Evolutionary conservation across 2,797 vertebrate genomes (phyloP), one percentile per base, ranked within the genome.

Genomic region (Halcyon chelicuti): DNA sequence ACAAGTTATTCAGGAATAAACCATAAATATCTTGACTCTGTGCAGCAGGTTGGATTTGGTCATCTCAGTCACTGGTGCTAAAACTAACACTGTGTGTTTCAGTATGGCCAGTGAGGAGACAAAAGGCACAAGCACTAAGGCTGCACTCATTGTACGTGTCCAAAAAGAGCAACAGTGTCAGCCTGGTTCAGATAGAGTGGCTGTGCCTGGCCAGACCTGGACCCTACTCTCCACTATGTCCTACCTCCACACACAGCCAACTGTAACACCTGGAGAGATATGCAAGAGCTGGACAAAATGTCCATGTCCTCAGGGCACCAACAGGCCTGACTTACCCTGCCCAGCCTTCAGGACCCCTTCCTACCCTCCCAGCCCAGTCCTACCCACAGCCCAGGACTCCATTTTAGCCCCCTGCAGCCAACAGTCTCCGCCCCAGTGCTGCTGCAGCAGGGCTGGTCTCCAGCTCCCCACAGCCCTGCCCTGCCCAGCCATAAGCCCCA

Each of bases 221-320:
- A 74, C 51, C 33, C 31, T 46, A 20, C 25, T 14, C 18, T 57
- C 15, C 40, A 44, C 17, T 20, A 3, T 5, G 25, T 71, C n/a
- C 79, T 33, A 10, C 12, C 11, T 40, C 22, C 33, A 88, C 37
- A 57, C 3, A 4, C 28, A 62, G 66, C 5, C 46, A 66, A 11
- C 12, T 16, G 3, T 3, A 7, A 20, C 17, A 46, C 23, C 33
- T 42, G 60, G 47, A 66, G 28, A 76, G 39, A 66, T 8, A 11
- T 1, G 2, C 5, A 14, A 33, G 28, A 57, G 28, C 15, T 1
- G 0, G 39, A 42, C 0, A 2, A 83, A 16, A 40, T 14, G 40
- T 5, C 14, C 1, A 1, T 28, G 9, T 57, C 44, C 26, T 42
- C 37, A 35, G 28, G 25, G 37, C 35, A 49, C 39, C 1, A 1